Percentiles rank a stretch among this genome's conserved stretches.
Evolutionary conservation across 2,113 vertebrate genomes (phyloP).

Genomic region (Petaurus breviceps): DNA sequence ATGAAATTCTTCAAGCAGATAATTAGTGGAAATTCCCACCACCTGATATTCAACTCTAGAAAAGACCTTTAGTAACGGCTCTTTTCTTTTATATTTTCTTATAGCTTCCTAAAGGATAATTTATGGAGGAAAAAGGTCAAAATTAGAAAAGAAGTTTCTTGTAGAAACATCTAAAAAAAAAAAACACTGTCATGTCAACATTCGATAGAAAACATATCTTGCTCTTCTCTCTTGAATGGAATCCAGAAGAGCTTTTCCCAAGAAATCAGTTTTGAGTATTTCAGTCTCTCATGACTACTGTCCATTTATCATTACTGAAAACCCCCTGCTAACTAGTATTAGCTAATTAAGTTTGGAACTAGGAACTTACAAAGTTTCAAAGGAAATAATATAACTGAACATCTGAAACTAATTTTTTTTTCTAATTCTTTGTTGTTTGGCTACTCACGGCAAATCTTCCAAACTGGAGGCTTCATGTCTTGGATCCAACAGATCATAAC

Average conservation of each 20-base stretch:
- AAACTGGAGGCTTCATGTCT: conserved; percentile 91
- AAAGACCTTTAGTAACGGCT: conserved; percentile 22
- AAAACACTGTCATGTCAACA: not conserved
- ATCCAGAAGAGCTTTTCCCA: conserved; percentile 20
- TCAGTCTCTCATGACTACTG: conserved; percentile 42
- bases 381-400: conserved; percentile 49
- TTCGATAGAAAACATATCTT: not conserved
- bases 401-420: conserved; percentile 66
- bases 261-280: conserved; percentile 39
- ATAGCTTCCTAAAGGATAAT: conserved; percentile 29
- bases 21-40: conserved; percentile 22
- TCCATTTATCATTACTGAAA: conserved; percentile 49
- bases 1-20: not conserved
- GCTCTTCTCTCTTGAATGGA: not conserved
- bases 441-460: conserved; percentile 96
- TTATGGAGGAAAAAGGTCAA: conserved; percentile 39
- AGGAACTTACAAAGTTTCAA: conserved; percentile 57
- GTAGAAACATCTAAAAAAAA: not conserved
- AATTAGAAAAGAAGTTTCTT: conserved; percentile 12
- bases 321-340: conserved; percentile 51
- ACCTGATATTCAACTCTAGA: conserved; percentile 19
- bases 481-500: conserved; percentile 95
- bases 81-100: conserved; percentile 39
- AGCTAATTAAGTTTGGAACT: conserved; percentile 63
- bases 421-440: conserved; percentile 40